Base-by-base conservation (phyloP, 2,113 vertebrate genomes). In the Macquaria ambigua region DNA sequence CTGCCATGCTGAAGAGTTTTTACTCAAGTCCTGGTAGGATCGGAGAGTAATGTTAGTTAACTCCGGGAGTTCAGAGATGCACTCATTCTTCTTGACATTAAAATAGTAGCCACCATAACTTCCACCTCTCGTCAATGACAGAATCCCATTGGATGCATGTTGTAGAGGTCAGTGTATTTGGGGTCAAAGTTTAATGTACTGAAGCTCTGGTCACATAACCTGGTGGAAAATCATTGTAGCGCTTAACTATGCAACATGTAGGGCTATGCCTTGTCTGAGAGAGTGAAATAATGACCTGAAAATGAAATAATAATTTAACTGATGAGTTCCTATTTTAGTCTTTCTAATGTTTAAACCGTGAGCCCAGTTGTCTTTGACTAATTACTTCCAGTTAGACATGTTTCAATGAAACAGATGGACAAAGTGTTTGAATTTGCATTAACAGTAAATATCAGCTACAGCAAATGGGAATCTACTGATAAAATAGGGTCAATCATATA, bases 401-500 rank as follows among this genome's bases (percentile, higher is more conserved):
- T 59, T 59, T 66, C 67, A 63, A 28, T 73, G 0, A 73, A 82
- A 70, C 25, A 83, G 34, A 74, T 63, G 20, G 56, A 55, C 58
- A 76, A 74, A 50, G 43, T 62, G 50, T 61, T 63, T 41, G 31
- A 37, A 52, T 67, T 80, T 76, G 20, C 28, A 50, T 71, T 21
- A 41, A 67, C 46, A 39, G 12, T 62, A 28, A 77, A 75, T 18
- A 52, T n/a, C 53, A 76, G 58, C 21, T 10, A 55, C 12, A 39
- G 59, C n/a, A 55, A 74, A 61, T 81, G 39, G 39, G 6, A 6
- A 34, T 79, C 14, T 43, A 15, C 3, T 67, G 59, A 71, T 66
- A 20, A 48, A 68, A 1, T 2, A 31, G 2, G 1, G 1, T 43
- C 31, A 20, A 21, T 46, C 8, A 11, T 6, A 43, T 55, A 28